These are phyloP conservation scores for Mastomys natalensis DNA, from an alignment of 2,113 vertebrate species.

Conservation along the genomic window DNA sequence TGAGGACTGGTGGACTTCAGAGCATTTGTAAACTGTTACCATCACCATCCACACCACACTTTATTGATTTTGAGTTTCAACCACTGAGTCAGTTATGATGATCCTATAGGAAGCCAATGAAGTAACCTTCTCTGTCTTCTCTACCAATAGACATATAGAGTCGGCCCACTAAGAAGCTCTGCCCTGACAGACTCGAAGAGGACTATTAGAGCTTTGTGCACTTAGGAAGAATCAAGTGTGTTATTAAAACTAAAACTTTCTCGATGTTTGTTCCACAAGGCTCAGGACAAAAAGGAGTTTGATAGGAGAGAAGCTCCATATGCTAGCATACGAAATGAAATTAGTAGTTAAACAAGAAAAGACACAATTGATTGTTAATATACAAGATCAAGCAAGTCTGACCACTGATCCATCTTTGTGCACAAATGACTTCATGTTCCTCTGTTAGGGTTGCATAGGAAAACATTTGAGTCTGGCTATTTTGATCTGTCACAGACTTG, in stretches of 20 bases:
- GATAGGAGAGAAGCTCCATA: not conserved
- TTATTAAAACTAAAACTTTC: not conserved
- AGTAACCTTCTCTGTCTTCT: constrained; percentile 23
- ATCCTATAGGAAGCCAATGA: not conserved
- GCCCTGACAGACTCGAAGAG: not conserved
- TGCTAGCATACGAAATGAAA: not conserved
- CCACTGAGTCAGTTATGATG: not conserved
- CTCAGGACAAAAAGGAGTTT: not conserved
- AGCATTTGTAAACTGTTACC: constrained; percentile 68
- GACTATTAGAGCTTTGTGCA: not conserved
- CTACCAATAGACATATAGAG: not conserved
- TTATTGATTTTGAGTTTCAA: constrained; percentile 56
- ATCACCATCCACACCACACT: constrained; percentile 28
- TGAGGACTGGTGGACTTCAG: constrained; percentile 44
- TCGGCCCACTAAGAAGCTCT: not conserved
- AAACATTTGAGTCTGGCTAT: not conserved
- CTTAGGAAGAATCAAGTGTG: not conserved
- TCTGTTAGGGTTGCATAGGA: not conserved
- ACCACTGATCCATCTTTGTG: not conserved
- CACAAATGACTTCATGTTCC: not conserved
- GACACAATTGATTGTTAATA: not conserved
- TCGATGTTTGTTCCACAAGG: not conserved
- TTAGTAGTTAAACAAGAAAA: not conserved
- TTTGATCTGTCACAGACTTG: not conserved
- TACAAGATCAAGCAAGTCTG: not conserved